Evolutionary conservation across 2,797 vertebrate species (phyloP).

Genomic region (Stomatorhinus walkeri): DNA sequence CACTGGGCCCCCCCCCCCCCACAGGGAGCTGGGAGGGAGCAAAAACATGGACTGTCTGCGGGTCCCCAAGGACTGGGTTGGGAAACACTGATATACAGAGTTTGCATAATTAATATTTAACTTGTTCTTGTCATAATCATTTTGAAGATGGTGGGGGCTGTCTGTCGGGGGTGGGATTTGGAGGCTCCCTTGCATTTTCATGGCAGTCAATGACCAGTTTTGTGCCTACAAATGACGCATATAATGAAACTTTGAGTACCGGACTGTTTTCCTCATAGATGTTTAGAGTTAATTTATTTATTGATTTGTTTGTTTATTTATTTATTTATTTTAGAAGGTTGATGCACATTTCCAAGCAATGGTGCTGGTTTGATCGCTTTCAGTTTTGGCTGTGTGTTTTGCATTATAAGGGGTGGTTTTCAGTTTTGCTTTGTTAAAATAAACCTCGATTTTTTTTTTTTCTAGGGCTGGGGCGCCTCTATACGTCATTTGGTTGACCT

Average conservation of each 20-base stretch:
- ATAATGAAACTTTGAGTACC: not conserved
- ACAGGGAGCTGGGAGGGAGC: not conserved
- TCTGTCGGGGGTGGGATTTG: not conserved
- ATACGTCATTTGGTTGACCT: not conserved
- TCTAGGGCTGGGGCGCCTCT: not conserved
- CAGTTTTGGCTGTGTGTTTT: not conserved
- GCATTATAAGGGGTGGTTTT: not conserved
- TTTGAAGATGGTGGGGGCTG: not conserved
- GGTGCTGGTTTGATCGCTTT: not conserved
- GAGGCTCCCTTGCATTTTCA: not conserved
- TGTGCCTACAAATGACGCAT: not conserved
- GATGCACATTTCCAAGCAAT: not conserved
- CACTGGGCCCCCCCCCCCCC: not conserved
- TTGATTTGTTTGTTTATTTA: not conserved
- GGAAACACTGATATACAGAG: not conserved
- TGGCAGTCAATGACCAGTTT: not conserved
- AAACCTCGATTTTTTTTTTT: not conserved
- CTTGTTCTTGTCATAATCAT: not conserved
- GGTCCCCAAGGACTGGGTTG: not conserved
- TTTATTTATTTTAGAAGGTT: not conserved
- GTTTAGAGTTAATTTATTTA: not conserved
- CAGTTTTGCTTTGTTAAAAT: not conserved
- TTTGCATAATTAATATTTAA: slow-evolving; percentile 8
- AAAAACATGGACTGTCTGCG: not conserved
- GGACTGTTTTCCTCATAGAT: not conserved